A percentile compares a stretch with the other conserved stretches of the same genome.
These are phyloP conservation scores for Polietes domitor DNA, from an alignment of 2,888 invertebrate species.

Conservation along the genomic window DNA sequence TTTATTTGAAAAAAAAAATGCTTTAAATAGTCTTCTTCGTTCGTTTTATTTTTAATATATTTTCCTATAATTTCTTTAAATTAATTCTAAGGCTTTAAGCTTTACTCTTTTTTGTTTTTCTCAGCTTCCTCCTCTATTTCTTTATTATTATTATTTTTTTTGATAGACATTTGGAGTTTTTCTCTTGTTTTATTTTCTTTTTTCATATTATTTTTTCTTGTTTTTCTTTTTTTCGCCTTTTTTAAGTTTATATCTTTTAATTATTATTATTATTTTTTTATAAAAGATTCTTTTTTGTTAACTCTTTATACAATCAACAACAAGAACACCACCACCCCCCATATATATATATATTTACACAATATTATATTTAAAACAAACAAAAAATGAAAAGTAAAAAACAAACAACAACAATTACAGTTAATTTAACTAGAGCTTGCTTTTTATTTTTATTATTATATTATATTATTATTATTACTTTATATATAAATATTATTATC, in stretches of 20 bases:
- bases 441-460: conserved; percentile 55
- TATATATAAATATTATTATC: conserved; percentile 39
- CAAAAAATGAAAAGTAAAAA: not conserved
- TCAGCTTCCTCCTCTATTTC: conserved; percentile 2
- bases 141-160: not conserved
- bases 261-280: conserved; percentile 35
- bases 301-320: conserved; percentile 58
- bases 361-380: conserved; percentile 36
- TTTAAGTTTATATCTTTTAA: conserved; percentile 31
- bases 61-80: conserved; percentile 16
- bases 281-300: conserved; percentile 58
- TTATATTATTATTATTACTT: conserved; percentile 4
- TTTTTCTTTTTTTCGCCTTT: conserved; percentile 35
- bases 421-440: conserved; percentile 64
- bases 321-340: not conserved
- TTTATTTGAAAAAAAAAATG: conserved; percentile 43
- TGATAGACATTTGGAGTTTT: too few species aligned
- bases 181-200: not conserved
- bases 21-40: conserved; percentile 61
- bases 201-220: conserved; percentile 6
- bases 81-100: conserved; percentile 54
- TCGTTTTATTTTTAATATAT: conserved; percentile 30
- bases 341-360: not conserved
- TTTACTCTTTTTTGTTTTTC: conserved; percentile 20
- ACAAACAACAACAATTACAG: conserved; percentile 6